phyloP scores from a whole-genome alignment of 1,140 invertebrate species.

The Drosophila truncata region DNA sequence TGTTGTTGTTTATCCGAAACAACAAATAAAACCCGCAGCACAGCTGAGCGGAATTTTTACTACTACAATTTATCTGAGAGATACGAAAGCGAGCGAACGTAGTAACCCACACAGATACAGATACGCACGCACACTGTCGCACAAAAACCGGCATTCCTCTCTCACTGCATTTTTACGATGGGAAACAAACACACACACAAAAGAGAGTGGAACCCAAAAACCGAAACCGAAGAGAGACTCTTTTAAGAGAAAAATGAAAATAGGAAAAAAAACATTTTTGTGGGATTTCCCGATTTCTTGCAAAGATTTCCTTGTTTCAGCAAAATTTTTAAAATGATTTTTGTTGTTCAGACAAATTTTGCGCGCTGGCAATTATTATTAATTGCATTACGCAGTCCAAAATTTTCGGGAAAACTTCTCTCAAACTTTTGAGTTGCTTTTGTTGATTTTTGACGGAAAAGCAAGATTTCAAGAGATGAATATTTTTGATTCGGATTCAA shows the following conservation, averaged over 20 bases:
- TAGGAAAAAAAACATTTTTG: background rate
- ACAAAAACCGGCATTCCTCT: constrained; percentile 66
- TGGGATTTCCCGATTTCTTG: constrained; percentile 33
- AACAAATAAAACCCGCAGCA: constrained; percentile 50
- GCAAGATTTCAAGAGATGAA: background rate
- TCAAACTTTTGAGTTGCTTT: background rate
- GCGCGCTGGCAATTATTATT: constrained; percentile 7
- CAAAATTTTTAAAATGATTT: constrained; percentile 16
- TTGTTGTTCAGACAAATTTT: background rate
- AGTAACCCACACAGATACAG: constrained; percentile 48
- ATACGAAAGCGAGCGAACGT: constrained; percentile 59
- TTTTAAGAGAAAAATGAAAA: constrained; percentile 15
- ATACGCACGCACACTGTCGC: background rate
- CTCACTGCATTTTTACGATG: constrained; percentile 27
- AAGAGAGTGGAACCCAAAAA: constrained; percentile 5
- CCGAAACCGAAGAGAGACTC: constrained; percentile 5
- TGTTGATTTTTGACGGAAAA: background rate
- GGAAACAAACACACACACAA: background rate
- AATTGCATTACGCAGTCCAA: constrained; percentile 19
- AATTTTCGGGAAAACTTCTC: constrained; percentile 1
- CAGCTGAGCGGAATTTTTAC: constrained; percentile 76
- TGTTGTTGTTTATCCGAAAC: constrained; percentile 18
- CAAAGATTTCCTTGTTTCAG: constrained; percentile 18
- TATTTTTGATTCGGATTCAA: too few relatives aligned
- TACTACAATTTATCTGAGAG: constrained; percentile 73